Evolutionary conservation across 2,888 invertebrate genomes (phyloP), one percentile per base, ranked within the genome.

Genomic region (Caenorhabditis doughertyi): DNA sequence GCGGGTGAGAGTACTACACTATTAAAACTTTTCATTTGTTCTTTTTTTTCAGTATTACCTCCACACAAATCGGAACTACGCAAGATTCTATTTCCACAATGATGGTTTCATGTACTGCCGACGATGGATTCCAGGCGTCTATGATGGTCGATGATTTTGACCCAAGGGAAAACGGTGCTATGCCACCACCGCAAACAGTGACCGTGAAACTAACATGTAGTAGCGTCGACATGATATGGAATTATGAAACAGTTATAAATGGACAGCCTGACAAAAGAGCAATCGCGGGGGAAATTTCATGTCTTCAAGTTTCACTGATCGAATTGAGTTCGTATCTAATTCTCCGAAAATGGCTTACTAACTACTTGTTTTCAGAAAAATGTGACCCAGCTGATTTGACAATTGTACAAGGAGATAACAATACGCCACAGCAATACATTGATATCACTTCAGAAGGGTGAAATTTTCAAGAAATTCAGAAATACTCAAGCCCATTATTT

Each of bases 201-300:
- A 56, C 56, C 7, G 13, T 56, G 11, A 56, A 18, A 2, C 18
- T 13, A n/a, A 3, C 32, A 21, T 56, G 56, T 21, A 56, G 56
- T 11, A 56, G 56, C 35, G 56, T 56, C 11, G 35, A 56, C 21
- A 21, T 18, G 35, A 21, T 56, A 21, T 56, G 56, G 56, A 21
- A 32, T 9, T 56, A 56, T 18, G 29, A 7, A 11, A 35, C 35
- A 11, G 21, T 56, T 5, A 35, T 35, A 44, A 3, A 16, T 4
- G n/a, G 16, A 9, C 3, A 9, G 11, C 11, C 1, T 11, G 11
- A 25, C 23, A n/a, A n/a, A 11, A 16, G 44, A 44, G 3, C 3
- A 44, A 7, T 8, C 7, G 3, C 25, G 18, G 9, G 3, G 2
- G 5, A 5, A n/a, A 25, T 25, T 1, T 25, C 5, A 8, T 51